Evolutionary conservation across 2,888 invertebrate genomes (phyloP).

Genomic region (Acanthococcus lagerstroemiae): DNA sequence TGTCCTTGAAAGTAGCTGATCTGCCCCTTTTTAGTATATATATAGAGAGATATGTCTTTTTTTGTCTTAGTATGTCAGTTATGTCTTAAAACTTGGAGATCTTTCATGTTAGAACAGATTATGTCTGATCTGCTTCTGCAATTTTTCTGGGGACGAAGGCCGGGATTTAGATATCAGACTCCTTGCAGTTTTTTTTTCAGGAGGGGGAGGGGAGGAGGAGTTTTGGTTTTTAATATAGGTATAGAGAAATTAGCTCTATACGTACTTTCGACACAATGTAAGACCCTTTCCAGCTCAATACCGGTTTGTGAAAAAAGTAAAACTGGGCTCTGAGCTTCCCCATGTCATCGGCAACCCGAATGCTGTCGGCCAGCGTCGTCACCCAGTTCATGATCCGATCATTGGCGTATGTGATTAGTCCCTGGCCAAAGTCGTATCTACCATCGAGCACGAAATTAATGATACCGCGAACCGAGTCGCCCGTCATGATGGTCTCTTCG

Average conservation of each 20-base stretch:
- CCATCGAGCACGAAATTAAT: conserved; percentile 91
- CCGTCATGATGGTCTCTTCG: conserved; percentile 89
- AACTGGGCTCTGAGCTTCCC: conserved; percentile 90
- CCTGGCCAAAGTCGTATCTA: conserved; percentile 91
- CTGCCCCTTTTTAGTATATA: no score
- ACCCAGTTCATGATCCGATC: conserved; percentile 94
- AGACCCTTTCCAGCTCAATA: conserved; percentile 97
- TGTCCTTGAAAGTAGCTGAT: no score
- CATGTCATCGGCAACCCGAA: conserved; percentile 94
- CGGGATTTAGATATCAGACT: background rate
- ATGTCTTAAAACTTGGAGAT: no score
- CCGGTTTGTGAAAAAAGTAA: conserved; percentile 82
- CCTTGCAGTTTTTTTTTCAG: background rate
- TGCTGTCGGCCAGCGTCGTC: conserved; percentile 92
- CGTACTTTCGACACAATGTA: conserved; percentile 90
- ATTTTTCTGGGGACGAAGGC: no score
- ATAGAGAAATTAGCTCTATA: no score
- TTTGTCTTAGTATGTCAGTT: no score
- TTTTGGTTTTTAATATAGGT: no score
- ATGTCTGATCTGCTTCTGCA: no score
- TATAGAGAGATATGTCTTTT: no score
- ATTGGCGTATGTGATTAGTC: conserved; percentile 90
- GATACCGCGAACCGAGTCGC: conserved; percentile 79
- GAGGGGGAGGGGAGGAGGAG: background rate
- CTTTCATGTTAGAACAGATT: no score